Percentiles rank a stretch among this genome's conserved stretches.
phyloP scores from a whole-genome alignment of 1,140 invertebrate genomes.

The Cepaea nemoralis region DNA sequence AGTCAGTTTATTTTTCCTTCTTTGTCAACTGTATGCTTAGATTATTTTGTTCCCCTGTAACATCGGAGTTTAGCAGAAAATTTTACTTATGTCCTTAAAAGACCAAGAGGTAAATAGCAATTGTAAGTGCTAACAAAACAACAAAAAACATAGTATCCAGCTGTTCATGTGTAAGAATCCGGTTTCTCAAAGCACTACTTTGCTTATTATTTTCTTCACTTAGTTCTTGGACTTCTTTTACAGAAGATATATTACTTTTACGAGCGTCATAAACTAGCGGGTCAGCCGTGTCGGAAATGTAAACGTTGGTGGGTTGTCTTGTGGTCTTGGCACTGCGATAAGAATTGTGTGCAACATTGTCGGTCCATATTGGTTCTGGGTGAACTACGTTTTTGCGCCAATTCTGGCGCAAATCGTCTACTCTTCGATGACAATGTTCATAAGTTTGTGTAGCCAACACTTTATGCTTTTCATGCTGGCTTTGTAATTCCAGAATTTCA shows the following conservation, averaged over 20 bases:
- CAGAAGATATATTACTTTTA: neutral
- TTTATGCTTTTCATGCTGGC: neutral
- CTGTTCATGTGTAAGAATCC: neutral
- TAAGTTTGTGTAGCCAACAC: neutral
- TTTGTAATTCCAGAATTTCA: neutral
- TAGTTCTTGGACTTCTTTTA: neutral
- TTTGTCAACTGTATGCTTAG: too few relatives aligned
- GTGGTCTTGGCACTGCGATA: neutral
- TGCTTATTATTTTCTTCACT: neutral
- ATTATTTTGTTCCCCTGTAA: too few relatives aligned
- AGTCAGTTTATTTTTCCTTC: too few relatives aligned
- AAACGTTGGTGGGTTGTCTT: too few relatives aligned
- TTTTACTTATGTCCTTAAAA: neutral
- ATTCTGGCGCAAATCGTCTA: neutral
- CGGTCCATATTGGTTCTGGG: neutral
- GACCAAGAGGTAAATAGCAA: neutral
- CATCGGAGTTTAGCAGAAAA: too few relatives aligned
- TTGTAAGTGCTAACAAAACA: neutral
- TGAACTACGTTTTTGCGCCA: neutral
- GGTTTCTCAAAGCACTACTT: neutral
- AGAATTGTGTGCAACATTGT: neutral
- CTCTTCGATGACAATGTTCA: neutral
- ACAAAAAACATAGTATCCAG: conserved; percentile 6
- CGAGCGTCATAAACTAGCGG: too few relatives aligned
- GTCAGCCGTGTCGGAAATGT: too few relatives aligned